A percentile compares a stretch with the other conserved stretches of the same genome.
phyloP scores from a whole-genome alignment of 2,888 invertebrate species.

The Ptychoptera contaminata region DNA sequence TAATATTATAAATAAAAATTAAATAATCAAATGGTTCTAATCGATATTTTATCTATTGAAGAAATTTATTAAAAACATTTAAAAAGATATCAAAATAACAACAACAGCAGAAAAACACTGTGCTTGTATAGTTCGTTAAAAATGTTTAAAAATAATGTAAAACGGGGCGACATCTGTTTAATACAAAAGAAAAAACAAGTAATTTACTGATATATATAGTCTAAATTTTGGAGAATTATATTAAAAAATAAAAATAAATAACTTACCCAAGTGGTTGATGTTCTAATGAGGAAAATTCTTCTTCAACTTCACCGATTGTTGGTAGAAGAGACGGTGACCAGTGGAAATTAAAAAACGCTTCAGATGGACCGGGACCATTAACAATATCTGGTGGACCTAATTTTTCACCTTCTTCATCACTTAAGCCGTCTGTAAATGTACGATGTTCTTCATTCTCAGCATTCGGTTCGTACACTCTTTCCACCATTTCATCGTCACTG shows the following conservation, averaged over 20 bases:
- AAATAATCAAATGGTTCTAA: too few species aligned
- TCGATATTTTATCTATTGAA: too few species aligned
- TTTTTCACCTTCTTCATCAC: constrained; percentile 27
- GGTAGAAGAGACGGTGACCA: constrained; percentile 32
- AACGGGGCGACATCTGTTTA: too few species aligned
- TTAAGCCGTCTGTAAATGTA: constrained; percentile 1
- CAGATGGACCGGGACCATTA: constrained; percentile 29
- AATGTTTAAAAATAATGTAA: too few species aligned
- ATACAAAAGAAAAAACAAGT: too few species aligned
- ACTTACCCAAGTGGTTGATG: constrained; percentile 13
- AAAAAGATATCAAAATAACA: too few species aligned
- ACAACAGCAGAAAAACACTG: too few species aligned
- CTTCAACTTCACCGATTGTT: constrained; percentile 31
- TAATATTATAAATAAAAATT: too few species aligned
- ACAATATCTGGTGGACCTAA: constrained; percentile 29
- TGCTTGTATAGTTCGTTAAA: too few species aligned
- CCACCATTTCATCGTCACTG: constrained; percentile 10
- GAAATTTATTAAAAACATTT: too few species aligned
- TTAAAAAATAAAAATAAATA: not conserved
- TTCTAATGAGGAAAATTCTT: constrained; percentile 30
- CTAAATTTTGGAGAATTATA: not conserved
- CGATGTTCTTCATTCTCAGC: constrained; percentile 4
- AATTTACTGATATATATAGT: too few species aligned
- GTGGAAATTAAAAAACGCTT: constrained; percentile 29
- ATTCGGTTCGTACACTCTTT: constrained; percentile 21